Conservation (phyloP, 2,797 vertebrate genomes). For the Sphenodon punctatus region DNA sequence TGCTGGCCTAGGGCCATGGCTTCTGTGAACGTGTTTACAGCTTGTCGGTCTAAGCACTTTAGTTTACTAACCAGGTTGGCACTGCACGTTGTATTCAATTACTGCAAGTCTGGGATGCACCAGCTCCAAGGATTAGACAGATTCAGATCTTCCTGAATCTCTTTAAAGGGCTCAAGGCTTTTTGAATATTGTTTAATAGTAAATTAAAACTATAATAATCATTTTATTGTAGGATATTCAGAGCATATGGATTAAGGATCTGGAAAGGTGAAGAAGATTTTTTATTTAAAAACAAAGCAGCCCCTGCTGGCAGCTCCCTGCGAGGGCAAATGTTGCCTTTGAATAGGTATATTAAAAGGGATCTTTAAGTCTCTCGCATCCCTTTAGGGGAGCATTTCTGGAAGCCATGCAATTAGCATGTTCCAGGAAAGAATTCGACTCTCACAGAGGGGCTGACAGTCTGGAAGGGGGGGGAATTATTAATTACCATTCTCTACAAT, state of each 20-base stretch:
- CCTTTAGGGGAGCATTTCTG: conserved; percentile 35
- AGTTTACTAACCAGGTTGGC: conserved; percentile 53
- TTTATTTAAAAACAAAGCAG: conserved; percentile 9
- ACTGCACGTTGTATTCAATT: conserved; percentile 29
- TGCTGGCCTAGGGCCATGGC: background rate
- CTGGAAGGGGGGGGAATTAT: conserved; percentile 9
- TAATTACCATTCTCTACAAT: background rate
- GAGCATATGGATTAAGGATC: conserved; percentile 7
- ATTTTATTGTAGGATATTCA: conserved; percentile 23
- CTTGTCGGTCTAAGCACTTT: conserved; percentile 26
- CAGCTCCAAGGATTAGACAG: conserved; percentile 34
- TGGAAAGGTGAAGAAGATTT: conserved; percentile 14
- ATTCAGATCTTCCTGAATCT: conserved; percentile 4
- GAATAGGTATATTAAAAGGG: conserved; percentile 48
- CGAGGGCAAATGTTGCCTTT: conserved; percentile 25
- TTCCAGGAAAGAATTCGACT: conserved; percentile 35
- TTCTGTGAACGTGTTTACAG: conserved; percentile 42
- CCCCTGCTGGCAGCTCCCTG: conserved; percentile 31
- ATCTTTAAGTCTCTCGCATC: conserved; percentile 38
- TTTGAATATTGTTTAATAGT: conserved; percentile 28
- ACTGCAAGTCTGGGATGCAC: conserved; percentile 16
- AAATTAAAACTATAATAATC: conserved; percentile 26
- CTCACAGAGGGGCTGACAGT: background rate
- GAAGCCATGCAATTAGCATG: background rate
- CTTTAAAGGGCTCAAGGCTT: background rate